These are phyloP conservation scores for Dynastes tityus DNA, from an alignment of 2,888 invertebrate species.

Conservation along the genomic window DNA sequence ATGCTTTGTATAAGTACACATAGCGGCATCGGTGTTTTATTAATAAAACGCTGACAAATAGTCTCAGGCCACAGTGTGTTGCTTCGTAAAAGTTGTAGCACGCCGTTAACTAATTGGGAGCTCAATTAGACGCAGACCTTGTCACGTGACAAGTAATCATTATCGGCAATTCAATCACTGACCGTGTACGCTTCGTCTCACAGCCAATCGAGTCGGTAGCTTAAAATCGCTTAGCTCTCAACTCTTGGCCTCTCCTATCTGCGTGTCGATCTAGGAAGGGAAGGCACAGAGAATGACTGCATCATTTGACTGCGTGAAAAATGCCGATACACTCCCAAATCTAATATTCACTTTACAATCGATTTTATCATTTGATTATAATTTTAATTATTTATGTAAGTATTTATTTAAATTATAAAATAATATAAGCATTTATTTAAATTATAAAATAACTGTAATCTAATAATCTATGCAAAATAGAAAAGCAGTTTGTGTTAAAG, in stretches of 20 bases:
- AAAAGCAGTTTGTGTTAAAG: too few species aligned
- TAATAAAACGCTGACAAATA: slow-evolving; percentile 38
- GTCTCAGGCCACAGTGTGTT: slow-evolving; percentile 13
- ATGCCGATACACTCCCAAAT: slow-evolving; percentile 4
- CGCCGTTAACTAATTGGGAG: slow-evolving; percentile 40
- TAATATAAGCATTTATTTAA: too few species aligned
- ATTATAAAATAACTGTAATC: too few species aligned
- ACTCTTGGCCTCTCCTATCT: slow-evolving; percentile 22
- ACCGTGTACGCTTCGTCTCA: slow-evolving; percentile 18
- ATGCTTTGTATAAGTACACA: background rate
- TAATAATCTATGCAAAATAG: too few species aligned
- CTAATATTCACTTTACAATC: slow-evolving; percentile 9
- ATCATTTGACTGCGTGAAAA: slow-evolving; percentile 12
- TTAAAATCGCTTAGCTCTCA: slow-evolving; percentile 29
- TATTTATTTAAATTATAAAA: too few species aligned
- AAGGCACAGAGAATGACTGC: background rate
- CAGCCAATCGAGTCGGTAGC: slow-evolving; percentile 28
- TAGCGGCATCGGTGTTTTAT: slow-evolving; percentile 5
- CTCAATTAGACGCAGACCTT: slow-evolving; percentile 39
- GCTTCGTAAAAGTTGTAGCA: slow-evolving; percentile 24
- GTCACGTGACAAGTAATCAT: slow-evolving; percentile 40
- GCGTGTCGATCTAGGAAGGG: slow-evolving; percentile 21
- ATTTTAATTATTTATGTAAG: too few species aligned
- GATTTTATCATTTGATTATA: background rate
- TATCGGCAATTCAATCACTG: slow-evolving; percentile 32